Evolutionary conservation across 2,113 vertebrate genomes (phyloP), one percentile per base, ranked within the genome.

Genomic region (Colistium nudipinnis): DNA sequence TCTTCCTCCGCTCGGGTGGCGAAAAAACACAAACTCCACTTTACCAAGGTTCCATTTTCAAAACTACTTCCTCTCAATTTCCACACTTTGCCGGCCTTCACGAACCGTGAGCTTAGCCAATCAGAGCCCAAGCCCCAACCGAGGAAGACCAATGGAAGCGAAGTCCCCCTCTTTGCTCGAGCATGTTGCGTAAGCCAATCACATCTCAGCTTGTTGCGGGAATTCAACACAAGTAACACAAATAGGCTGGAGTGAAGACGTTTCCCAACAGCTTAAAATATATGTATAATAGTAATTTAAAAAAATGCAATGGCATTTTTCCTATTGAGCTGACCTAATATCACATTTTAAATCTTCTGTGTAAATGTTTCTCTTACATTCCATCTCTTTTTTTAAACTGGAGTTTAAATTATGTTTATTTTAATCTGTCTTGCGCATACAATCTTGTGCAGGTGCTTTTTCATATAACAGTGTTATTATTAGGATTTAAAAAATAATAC

Each of bases 61-160:
- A 80, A 87, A 83, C 60, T 76, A 89, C 84, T 90, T 88, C 89
- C 87, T 87, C 87, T 84, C 56, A 74, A 77, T 56, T 88, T 88
- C 69, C 61, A 81, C 82, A 81, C 85, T 90, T 89, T 81, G 62
- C 84, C 74, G 83, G 86, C 88, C 87, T 88, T 82, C 55, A 30
- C 68, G 45, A 62, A 47, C 59, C 52, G 57, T 3, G 6, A 1
- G 9, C 9, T 28, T 48, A 56, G 25, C 90, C 90, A 90, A 91
- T 90, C 66, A 84, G 52, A 43, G 52, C 1, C n/a, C 17, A 4
- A 61, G 67, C 11, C 1, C 20, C 12, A 0, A 0, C 1, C 3
- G 1, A 0, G 19, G 33, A n/a, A 7, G 41, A 10, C 82, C 85
- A 85, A 85, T 85, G 9, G 55, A 24, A 54, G 1, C 2, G 20